A percentile compares a stretch with the other conserved stretches of the same genome.
Conservation (phyloP, 2,113 vertebrate species). For the Tor tambroides region DNA sequence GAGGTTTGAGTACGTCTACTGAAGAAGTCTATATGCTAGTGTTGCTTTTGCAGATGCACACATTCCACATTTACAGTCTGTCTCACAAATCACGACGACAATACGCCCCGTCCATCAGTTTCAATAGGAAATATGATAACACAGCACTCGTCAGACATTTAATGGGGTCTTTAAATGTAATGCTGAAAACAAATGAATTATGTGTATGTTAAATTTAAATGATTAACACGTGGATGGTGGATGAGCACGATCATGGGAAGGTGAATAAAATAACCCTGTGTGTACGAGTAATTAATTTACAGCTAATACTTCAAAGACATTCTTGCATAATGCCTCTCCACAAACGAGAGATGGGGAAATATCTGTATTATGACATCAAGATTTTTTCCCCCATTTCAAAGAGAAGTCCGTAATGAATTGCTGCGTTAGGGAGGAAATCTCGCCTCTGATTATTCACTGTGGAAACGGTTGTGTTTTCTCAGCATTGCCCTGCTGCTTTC, state of each 20-base stretch:
- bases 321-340: background rate
- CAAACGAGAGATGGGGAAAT: background rate
- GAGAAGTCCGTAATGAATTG: background rate
- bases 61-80: background rate
- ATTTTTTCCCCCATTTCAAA: background rate
- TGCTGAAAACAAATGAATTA: background rate
- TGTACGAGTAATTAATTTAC: background rate
- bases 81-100: background rate
- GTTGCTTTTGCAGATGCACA: background rate
- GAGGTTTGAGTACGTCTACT: background rate
- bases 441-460: constrained; percentile 36
- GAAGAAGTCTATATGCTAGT: background rate
- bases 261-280: background rate
- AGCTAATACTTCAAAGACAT: background rate
- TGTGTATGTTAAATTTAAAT: constrained; percentile 30
- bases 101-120: background rate
- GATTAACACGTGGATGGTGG: background rate
- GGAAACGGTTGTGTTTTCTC: constrained; percentile 28
- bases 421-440: background rate
- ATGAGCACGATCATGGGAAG: background rate
- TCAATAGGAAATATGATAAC: background rate
- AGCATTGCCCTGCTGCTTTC: constrained; percentile 38
- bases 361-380: background rate
- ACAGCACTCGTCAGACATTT: background rate
- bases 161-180: background rate